A percentile compares a stretch with the other conserved stretches of the same genome.
These are phyloP conservation scores for Otis tarda DNA, from an alignment of 2,113 vertebrate species.

Conservation along the genomic window DNA sequence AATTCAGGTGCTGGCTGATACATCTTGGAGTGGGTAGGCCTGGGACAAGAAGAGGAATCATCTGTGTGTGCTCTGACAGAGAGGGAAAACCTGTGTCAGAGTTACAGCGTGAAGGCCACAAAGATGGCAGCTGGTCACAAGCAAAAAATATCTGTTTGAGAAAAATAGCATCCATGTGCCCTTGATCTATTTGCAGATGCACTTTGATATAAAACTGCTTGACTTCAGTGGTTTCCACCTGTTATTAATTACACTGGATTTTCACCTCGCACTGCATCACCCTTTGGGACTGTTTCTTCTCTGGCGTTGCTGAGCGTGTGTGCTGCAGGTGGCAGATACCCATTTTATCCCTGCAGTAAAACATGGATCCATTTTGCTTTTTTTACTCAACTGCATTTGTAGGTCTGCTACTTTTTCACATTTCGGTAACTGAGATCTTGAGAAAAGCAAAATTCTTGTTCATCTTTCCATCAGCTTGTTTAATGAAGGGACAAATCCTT, in stretches of 20 bases:
- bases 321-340: neutral
- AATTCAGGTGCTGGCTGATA: rapidly evolving
- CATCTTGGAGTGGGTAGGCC: rapidly evolving
- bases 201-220: neutral
- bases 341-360: neutral
- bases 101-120: neutral
- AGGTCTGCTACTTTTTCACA: neutral
- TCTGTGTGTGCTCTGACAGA: too few species aligned
- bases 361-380: neutral
- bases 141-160: rapidly evolving
- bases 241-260: neutral
- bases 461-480: neutral
- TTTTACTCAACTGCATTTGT: neutral
- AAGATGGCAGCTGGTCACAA: neutral
- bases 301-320: rapidly evolving
- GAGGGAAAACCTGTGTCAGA: neutral
- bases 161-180: neutral
- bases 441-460: neutral
- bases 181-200: neutral
- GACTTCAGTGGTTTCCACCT: neutral
- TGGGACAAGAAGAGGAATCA: neutral
- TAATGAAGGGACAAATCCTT: neutral
- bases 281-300: neutral
- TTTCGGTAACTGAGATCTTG: neutral
- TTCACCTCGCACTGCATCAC: neutral